phyloP scores from a whole-genome alignment of 2,888 invertebrate genomes.

The Sphecodes monilicornis region DNA sequence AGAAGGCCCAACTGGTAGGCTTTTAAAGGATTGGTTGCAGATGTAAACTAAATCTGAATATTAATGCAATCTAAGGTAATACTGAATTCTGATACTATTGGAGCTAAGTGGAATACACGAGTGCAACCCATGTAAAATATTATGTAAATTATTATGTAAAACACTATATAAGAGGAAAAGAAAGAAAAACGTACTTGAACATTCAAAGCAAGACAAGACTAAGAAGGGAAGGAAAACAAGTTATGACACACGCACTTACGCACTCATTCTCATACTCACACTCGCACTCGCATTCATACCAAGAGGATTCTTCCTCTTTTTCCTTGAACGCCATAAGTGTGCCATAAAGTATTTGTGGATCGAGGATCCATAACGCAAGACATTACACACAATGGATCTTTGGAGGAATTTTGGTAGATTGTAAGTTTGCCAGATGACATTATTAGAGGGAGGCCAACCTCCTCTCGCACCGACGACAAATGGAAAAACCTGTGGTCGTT shows the following conservation, averaged over 20 bases:
- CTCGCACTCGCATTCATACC: too few species aligned
- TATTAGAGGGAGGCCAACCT: background rate
- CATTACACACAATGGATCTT: slow-evolving; percentile 7
- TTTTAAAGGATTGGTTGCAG: background rate
- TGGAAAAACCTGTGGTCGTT: too few species aligned
- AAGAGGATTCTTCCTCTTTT: background rate
- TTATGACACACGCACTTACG: too few species aligned
- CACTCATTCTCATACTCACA: too few species aligned
- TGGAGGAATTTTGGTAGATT: background rate
- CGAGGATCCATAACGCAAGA: slow-evolving; percentile 12
- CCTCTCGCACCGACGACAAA: background rate
- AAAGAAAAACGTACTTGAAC: too few species aligned
- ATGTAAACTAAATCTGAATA: background rate
- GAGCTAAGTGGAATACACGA: too few species aligned
- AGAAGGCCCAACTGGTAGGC: slow-evolving; percentile 7
- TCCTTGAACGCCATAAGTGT: slow-evolving; percentile 5
- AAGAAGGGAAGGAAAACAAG: too few species aligned
- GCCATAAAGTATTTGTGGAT: slow-evolving; percentile 7
- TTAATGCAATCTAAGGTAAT: background rate
- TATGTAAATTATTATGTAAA: background rate
- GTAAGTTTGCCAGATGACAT: background rate
- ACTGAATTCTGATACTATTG: background rate
- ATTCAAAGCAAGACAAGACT: too few species aligned
- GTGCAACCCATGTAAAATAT: too few species aligned
- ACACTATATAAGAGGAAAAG: background rate